Percentiles rank a stretch among this genome's conserved stretches.
These are phyloP conservation scores for Podarcis cretensis DNA, from an alignment of 2,113 vertebrate species.

Conservation along the genomic window DNA sequence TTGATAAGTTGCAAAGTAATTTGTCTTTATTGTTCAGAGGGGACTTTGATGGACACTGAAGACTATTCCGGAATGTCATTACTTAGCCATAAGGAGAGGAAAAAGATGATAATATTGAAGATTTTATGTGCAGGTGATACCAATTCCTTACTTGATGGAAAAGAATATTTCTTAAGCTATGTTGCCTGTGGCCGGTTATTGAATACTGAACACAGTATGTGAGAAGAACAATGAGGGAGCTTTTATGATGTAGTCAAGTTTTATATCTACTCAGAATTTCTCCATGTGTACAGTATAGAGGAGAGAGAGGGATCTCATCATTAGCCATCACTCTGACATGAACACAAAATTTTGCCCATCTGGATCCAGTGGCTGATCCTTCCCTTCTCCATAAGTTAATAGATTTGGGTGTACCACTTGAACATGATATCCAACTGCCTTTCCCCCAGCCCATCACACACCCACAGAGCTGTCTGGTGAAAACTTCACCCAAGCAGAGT, in stretches of 20 bases:
- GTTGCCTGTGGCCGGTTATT: not conserved
- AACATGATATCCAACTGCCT: too few relatives aligned
- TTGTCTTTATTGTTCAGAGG: not conserved
- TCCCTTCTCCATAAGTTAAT: too few relatives aligned
- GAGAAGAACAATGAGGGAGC: not conserved
- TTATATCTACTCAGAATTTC: not conserved
- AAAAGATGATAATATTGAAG: not conserved
- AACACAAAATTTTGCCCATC: too few relatives aligned
- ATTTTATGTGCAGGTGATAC: not conserved
- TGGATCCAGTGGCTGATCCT: too few relatives aligned
- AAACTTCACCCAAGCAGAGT: not conserved
- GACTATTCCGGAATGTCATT: not conserved
- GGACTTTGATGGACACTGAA: not conserved
- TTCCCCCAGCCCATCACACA: not conserved
- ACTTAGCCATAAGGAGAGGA: not conserved
- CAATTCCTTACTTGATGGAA: not conserved
- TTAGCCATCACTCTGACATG: not conserved
- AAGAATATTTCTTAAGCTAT: not conserved
- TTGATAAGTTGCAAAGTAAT: slow-evolving; percentile 5
- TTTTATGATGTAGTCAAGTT: not conserved
- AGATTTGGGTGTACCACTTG: too few relatives aligned
- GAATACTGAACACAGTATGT: not conserved
- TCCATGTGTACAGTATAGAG: not conserved
- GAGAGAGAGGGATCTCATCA: not conserved
- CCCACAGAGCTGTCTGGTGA: not conserved